Evolutionary conservation across 2,888 invertebrate genomes (phyloP).

Genomic region (Machimus atricapillus): DNA sequence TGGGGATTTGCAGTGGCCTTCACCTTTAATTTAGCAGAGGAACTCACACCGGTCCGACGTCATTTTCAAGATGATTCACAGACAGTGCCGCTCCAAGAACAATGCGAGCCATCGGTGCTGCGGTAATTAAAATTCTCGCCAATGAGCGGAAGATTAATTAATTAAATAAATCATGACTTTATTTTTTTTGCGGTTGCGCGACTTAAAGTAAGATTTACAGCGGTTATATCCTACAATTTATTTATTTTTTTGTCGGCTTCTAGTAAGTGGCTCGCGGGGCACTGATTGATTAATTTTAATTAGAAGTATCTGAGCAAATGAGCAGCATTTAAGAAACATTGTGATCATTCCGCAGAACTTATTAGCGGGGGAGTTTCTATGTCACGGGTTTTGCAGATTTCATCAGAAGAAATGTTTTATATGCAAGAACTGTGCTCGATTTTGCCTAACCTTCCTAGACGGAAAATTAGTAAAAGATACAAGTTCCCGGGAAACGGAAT

Average conservation of each 20-base stretch:
- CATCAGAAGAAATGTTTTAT: neutral
- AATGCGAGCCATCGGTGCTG: neutral
- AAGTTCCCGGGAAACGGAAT: neutral
- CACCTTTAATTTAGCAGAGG: neutral
- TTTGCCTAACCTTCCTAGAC: neutral
- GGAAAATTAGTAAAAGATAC: neutral
- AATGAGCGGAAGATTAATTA: neutral
- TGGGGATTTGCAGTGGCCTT: constrained; percentile 6
- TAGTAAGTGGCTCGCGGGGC: neutral
- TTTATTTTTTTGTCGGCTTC: neutral
- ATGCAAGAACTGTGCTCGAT: neutral
- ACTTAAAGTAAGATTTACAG: neutral
- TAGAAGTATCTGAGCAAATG: neutral
- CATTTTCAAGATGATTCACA: neutral
- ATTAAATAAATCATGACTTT: neutral
- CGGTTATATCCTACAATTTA: neutral
- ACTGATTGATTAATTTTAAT: neutral
- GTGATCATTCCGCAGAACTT: neutral
- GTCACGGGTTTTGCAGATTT: neutral
- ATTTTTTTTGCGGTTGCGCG: neutral
- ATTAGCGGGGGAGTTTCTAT: neutral
- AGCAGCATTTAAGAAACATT: neutral
- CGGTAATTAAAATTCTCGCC: neutral
- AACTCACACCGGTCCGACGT: neutral
- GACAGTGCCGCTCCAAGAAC: neutral